Percentiles rank a stretch among this genome's conserved stretches.
Evolutionary conservation across 1,140 invertebrate species (phyloP).

Genomic region (Sycobia sp.): DNA sequence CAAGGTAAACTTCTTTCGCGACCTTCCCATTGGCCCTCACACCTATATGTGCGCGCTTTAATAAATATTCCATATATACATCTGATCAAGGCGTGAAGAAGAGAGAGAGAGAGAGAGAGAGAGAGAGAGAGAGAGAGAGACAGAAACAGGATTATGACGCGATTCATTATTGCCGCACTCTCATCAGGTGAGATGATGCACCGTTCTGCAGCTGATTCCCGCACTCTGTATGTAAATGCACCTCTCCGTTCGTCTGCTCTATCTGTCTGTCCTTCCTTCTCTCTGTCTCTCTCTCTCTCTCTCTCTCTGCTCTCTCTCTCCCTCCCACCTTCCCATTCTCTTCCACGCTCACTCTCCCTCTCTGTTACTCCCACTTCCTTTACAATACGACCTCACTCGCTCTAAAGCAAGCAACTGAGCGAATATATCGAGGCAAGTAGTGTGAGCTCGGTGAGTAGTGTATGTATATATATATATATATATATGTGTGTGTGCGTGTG

Average conservation of each 20-base stretch:
- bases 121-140: too few relatives aligned
- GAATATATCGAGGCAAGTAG: too few relatives aligned
- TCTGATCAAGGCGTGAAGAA: too few relatives aligned
- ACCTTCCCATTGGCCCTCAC: conserved; percentile 14
- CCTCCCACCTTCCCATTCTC: not conserved
- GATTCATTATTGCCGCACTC: not conserved
- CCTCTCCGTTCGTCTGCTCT: not conserved
- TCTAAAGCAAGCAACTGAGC: too few relatives aligned
- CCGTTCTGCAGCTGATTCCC: conserved; percentile 16
- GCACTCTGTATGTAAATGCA: too few relatives aligned
- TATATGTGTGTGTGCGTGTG: too few relatives aligned
- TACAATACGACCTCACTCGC: not conserved
- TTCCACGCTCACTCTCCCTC: not conserved
- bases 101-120: too few relatives aligned
- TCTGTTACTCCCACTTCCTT: not conserved
- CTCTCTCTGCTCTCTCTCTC: not conserved
- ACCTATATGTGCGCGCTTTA: too few relatives aligned
- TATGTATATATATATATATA: too few relatives aligned
- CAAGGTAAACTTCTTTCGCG: not conserved
- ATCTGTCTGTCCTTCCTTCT: not conserved
- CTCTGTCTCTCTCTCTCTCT: conserved; percentile 3
- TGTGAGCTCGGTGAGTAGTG: too few relatives aligned
- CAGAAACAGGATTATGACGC: not conserved
- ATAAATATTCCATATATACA: not conserved
- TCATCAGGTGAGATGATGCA: not conserved